Conservation (phyloP, 2,888 invertebrate species). For the Cephus pulcher region DNA sequence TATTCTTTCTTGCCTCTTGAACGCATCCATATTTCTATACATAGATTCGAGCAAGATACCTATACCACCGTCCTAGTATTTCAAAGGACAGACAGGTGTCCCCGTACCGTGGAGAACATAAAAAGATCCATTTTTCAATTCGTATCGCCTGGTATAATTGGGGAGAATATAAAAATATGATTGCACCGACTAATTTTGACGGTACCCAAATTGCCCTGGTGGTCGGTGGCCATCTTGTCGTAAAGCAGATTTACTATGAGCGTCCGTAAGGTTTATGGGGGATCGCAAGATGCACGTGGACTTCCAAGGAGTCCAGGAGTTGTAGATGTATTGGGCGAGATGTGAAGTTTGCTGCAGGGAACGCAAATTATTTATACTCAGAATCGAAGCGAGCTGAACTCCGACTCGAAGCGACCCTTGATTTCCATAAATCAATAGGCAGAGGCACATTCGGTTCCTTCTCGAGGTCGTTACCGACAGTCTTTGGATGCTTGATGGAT, state of each 20-base stretch:
- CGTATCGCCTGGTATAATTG: slow-evolving; percentile 26
- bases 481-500: slow-evolving; percentile 44
- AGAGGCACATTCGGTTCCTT: slow-evolving; percentile 36
- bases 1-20: not conserved
- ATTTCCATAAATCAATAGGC: slow-evolving; percentile 54
- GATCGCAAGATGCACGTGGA: slow-evolving; percentile 38
- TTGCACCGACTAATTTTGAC: slow-evolving; percentile 50
- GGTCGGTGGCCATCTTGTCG: slow-evolving; percentile 35
- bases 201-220: slow-evolving; percentile 40
- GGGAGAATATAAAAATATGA: slow-evolving; percentile 48
- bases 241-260: slow-evolving; percentile 14
- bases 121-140: not conserved
- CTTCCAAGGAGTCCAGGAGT: not conserved
- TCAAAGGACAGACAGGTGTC: not conserved
- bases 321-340: not conserved
- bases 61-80: not conserved
- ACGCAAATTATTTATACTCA: slow-evolving; percentile 43
- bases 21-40: not conserved
- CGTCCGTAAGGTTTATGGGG: slow-evolving; percentile 55
- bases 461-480: slow-evolving; percentile 34
- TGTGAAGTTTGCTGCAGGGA: slow-evolving; percentile 29
- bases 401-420: slow-evolving; percentile 43
- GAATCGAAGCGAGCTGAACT: slow-evolving; percentile 36
- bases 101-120: not conserved
- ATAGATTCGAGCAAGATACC: not conserved